Evolutionary conservation across 2,888 invertebrate species (phyloP), one percentile per base, ranked within the genome.

Genomic region (Erebia aethiops): DNA sequence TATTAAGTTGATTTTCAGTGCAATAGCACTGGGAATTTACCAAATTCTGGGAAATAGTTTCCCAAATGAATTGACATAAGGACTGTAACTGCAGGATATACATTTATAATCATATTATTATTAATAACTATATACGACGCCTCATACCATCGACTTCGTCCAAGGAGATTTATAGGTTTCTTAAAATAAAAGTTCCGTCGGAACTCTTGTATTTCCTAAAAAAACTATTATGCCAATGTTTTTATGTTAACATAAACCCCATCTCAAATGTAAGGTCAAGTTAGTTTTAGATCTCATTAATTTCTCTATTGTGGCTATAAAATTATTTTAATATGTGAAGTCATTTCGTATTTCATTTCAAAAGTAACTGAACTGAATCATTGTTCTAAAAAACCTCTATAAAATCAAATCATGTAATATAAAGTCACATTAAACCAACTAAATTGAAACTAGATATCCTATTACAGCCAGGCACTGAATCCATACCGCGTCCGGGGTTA

Each of bases 401-500:
- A 18, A 57, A 57, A 11, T 14, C 21, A 13, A 49, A 49, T 14
- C 18, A 49, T 49, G 9, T 18, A 21, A 2, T 8, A 16, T 13
- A 46, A 61, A 11, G 46, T 16, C 9, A 60, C n/a, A 51, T 51
- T 51, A n/a, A 52, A 52, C 26, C 16, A 54, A 52, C 52, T 41
- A 5, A 18, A 41, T 41, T 54, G 41, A 54, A 64, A 52, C 41
- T 26, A n/a, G 13, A 54, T 52, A 64, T 64, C 51, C 49, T 54
- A 54, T 35, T 16, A 54, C 64, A 16, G 64, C 9, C 41, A 35
- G 54, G 16, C 41, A 65, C 14, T 51, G 62, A 18, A 64, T 41
- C 65, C 65, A 18, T 18, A 56, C 18, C 18, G 54, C 43, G 9
- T 56, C 43, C 56, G 41, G 43, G 64, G n/a, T 43, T 65, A 56